Conservation (phyloP, 2,113 vertebrate species). For the Ceratotherium simum region DNA sequence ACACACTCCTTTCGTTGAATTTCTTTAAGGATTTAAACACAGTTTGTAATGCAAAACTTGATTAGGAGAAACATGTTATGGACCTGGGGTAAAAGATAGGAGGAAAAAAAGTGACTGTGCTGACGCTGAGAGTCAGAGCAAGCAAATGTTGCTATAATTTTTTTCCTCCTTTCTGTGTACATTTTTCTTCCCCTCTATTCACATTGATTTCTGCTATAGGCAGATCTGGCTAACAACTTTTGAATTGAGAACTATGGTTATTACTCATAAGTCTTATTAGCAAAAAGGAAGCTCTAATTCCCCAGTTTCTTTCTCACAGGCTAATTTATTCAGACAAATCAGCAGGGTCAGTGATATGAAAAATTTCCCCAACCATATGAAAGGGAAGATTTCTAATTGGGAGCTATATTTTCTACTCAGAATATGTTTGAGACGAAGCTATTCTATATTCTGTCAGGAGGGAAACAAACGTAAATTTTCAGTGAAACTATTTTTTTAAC, state of each 20-base stretch:
- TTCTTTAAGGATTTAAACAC: neutral
- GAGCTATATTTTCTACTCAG: neutral
- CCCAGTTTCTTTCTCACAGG: slow-evolving; percentile 58
- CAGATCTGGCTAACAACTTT: slow-evolving; percentile 83
- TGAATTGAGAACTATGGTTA: slow-evolving; percentile 73
- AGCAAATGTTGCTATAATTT: neutral
- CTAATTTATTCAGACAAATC: slow-evolving; percentile 74
- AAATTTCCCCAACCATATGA: neutral
- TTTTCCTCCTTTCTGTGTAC: neutral
- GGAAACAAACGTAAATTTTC: slow-evolving; percentile 48
- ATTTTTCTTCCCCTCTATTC: neutral
- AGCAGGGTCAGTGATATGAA: slow-evolving; percentile 62
- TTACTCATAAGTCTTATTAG: slow-evolving; percentile 70
- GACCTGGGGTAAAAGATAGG: neutral
- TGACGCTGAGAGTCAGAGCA: neutral
- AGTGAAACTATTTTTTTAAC: slow-evolving; percentile 72
- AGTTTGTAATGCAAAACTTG: neutral
- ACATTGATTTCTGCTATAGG: slow-evolving; percentile 76
- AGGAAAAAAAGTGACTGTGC: neutral
- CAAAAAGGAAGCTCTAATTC: slow-evolving; percentile 67
- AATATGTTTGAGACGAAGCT: neutral
- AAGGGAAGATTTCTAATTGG: neutral
- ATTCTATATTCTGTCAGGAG: neutral
- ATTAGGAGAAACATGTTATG: neutral
- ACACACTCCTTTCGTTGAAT: neutral